Evolutionary conservation across 2,888 invertebrate species (phyloP), one percentile per base, ranked within the genome.

Genomic region (Cantharis lateralis): DNA sequence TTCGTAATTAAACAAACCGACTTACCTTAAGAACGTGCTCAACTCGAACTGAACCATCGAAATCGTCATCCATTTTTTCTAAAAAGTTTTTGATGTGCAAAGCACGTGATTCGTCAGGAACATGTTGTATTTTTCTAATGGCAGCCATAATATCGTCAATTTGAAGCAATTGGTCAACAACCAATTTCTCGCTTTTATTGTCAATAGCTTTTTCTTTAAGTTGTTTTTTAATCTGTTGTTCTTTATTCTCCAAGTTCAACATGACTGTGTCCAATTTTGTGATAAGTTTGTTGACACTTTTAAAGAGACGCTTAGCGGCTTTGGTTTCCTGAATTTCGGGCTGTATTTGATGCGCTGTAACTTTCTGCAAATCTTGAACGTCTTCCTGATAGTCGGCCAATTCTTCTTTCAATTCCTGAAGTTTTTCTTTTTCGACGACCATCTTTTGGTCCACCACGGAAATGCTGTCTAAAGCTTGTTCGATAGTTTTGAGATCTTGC

Each of bases 321-420:
- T 95, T 95, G 3, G 95, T 94, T 83, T 96, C 95, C 82, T 92
- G 93, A 64, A 97, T 91, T 82, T 93, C 91, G 1, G 93, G 92
- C 84, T 93, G 92, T 2, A 93, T 92, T 83, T 93, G 91, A 69
- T 92, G 91, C 0, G 88, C 89, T 80, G 88, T 91, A 5, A 96
- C 93, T 86, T 96, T 93, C 20, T 94, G 90, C 84, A 98, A 90
- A 87, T 98, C 96, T 85, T 95, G 92, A 10, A 98, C 92, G 88
- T 98, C 98, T 89, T 97, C 96, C 85, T 95, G 93, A 88, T 98
- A 98, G 83, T 98, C 98, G 0, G 93, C 92, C 87, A 98, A 91
- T 87, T 98, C 97, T 81, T 94, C 94, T 88, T 98, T 98, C 74
- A 98, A 88, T 84, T 95, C 97, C 83, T 95, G 93, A 77, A 98